These are phyloP conservation scores for Hippocampus abdominalis DNA, from an alignment of 2,113 vertebrate species.

Conservation along the genomic window DNA sequence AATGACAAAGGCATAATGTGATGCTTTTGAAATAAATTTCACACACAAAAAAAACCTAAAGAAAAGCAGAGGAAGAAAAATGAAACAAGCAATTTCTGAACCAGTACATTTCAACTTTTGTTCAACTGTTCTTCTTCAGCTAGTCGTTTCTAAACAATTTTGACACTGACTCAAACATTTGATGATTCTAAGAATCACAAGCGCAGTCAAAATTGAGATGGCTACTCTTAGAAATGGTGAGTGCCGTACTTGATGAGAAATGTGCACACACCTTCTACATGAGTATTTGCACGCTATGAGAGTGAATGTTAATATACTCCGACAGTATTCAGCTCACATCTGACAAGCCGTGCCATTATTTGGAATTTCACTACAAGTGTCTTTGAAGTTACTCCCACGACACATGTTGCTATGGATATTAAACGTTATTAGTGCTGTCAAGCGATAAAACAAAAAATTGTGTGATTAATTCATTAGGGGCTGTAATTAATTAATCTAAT, in stretches of 20 bases:
- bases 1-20: neutral
- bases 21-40: neutral
- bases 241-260: neutral
- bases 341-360: neutral
- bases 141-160: neutral
- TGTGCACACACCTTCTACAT: neutral
- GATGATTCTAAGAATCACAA: neutral
- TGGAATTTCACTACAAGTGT: neutral
- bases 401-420: neutral
- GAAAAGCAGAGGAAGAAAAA: neutral
- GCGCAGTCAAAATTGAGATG: neutral
- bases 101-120: neutral
- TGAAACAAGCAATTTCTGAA: neutral
- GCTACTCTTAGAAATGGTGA: neutral
- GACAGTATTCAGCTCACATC: neutral
- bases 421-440: neutral
- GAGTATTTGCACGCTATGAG: neutral
- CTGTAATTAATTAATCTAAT: too few relatives aligned
- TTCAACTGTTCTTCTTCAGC: neutral
- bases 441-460: too few relatives aligned
- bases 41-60: neutral
- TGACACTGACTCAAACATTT: neutral
- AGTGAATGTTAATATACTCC: neutral
- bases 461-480: too few relatives aligned
- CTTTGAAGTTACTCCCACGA: neutral